Percentiles rank a stretch among this genome's conserved stretches.
These are phyloP conservation scores for Carcinoscorpius rotundicauda DNA, from an alignment of 1,140 invertebrate species.

Conservation along the genomic window DNA sequence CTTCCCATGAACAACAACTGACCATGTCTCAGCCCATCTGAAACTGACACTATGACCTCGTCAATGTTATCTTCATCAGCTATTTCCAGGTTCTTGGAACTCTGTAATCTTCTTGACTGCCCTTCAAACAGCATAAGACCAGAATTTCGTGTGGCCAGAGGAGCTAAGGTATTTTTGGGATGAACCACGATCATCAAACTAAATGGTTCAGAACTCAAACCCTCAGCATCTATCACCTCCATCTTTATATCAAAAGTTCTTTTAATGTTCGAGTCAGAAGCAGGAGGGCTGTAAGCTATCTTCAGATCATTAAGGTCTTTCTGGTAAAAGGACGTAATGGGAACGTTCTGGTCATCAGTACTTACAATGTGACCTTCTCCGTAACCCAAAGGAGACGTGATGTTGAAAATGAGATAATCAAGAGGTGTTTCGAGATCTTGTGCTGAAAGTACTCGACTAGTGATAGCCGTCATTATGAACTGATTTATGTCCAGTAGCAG, in stretches of 20 bases:
- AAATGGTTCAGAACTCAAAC: slow-evolving; percentile 31
- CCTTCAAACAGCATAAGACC: slow-evolving; percentile 37
- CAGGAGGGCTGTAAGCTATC: slow-evolving; percentile 38
- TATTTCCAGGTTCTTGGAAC: slow-evolving; percentile 31
- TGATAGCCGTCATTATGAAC: slow-evolving; percentile 37
- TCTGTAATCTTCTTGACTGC: slow-evolving; percentile 29
- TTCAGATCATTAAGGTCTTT: slow-evolving; percentile 35
- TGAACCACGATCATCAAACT: slow-evolving; percentile 33
- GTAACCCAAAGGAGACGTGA: slow-evolving; percentile 31
- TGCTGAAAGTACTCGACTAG: slow-evolving; percentile 30
- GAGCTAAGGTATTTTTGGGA: slow-evolving; percentile 34
- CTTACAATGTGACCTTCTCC: slow-evolving; percentile 36
- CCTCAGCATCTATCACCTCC: slow-evolving; percentile 33
- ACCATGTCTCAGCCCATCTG: slow-evolving; percentile 34
- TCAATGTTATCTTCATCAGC: slow-evolving; percentile 35
- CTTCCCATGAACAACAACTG: slow-evolving; percentile 25
- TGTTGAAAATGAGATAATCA: slow-evolving; percentile 35
- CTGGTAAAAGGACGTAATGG: slow-evolving; percentile 36
- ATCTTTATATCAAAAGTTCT: slow-evolving; percentile 30
- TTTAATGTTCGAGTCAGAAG: slow-evolving; percentile 29
- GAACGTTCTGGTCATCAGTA: slow-evolving; percentile 34
- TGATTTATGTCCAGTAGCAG: slow-evolving; percentile 35
- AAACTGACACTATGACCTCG: slow-evolving; percentile 31
- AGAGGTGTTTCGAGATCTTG: slow-evolving; percentile 32
- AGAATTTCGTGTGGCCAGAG: slow-evolving; percentile 28